These are phyloP conservation scores for Sphaerolaimus hirsutus DNA, from an alignment of 2,888 invertebrate species.

Conservation along the genomic window DNA sequence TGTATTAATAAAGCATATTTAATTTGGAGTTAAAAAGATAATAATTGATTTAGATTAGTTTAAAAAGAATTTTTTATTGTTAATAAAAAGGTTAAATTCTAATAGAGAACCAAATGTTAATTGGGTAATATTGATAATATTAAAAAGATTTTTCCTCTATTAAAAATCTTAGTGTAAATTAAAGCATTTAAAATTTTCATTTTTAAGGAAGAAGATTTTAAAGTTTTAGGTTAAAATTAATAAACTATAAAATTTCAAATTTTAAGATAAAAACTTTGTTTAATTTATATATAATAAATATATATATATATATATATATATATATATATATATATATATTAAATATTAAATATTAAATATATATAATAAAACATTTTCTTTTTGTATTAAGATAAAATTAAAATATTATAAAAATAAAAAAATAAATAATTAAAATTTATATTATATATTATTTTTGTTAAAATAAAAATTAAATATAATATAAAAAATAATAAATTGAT, in stretches of 20 bases:
- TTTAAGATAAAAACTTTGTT: constrained; percentile 9
- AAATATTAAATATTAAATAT: constrained; percentile 11
- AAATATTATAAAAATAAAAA: constrained; percentile 11
- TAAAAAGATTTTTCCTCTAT: constrained; percentile 10
- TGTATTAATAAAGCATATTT: neutral
- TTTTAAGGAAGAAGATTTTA: constrained; percentile 9
- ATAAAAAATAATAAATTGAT: constrained; percentile 10
- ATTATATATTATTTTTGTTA: constrained; percentile 7
- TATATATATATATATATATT: constrained; percentile 6
- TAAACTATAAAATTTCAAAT: constrained; percentile 10
- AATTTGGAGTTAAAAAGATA: no score
- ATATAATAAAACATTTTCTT: constrained; percentile 12
- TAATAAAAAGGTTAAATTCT: no score
- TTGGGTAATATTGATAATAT: no score
- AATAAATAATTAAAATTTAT: neutral
- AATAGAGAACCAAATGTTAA: no score
- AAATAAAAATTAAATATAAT: constrained; percentile 7
- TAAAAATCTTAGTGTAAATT: constrained; percentile 13
- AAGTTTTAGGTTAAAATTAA: constrained; percentile 13
- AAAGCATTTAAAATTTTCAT: constrained; percentile 7
- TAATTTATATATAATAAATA: constrained; percentile 11
- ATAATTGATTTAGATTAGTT: no score
- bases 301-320: constrained; percentile 9
- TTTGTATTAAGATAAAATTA: constrained; percentile 8
- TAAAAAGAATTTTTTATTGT: no score